Base-by-base conservation (phyloP, 2,888 invertebrate species). In the Nomada fucata region DNA sequence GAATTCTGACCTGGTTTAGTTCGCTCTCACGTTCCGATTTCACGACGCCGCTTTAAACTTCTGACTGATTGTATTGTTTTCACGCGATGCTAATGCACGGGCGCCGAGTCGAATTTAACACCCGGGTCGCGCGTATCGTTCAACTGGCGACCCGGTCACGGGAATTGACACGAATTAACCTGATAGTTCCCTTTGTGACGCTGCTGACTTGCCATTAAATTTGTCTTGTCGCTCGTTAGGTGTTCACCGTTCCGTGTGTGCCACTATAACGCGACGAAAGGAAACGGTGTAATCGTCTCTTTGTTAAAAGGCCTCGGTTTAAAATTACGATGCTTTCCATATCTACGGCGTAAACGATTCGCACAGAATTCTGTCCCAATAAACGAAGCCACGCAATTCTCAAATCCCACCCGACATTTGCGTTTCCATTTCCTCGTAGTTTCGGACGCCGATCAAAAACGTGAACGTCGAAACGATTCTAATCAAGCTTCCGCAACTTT, bases 121-220 rank as follows among this genome's bases (percentile, higher is more conserved):
- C 65, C 76, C 70, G 68, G 55, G 70, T 52, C 68, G 76, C 64
- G 72, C 78, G 75, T 76, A 84, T 84, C 65, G 75, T 86, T 85
- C 42, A 86, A 84, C 86, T 70, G 72, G 69, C 86, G 84, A 87
- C 88, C 89, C 82, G 88, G 79, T 90, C 88, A 85, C 77, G 88
- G 55, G 86, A 90, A 89, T 90, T 89, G 90, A 86, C 89, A 89
- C 86, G 87, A 90, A 90, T 90, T 90, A 83, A 84, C 71, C 73
- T 60, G 63, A 84, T 73, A 69, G 82, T 82, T 55, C 65, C 36
- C 52, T 55, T 55, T 44, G 29, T 69, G 53, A 42, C 60, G 55
- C 20, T 68, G 55, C 50, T 52, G 29, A 52, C 42, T 26, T 61
- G 29, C 9, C 23, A 55, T 26, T 60, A 26, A 67, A 74, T 67